Evolutionary conservation across 2,888 invertebrate species (phyloP), one percentile per base, ranked within the genome.

Genomic region (Pyrocoelia pectoralis): DNA sequence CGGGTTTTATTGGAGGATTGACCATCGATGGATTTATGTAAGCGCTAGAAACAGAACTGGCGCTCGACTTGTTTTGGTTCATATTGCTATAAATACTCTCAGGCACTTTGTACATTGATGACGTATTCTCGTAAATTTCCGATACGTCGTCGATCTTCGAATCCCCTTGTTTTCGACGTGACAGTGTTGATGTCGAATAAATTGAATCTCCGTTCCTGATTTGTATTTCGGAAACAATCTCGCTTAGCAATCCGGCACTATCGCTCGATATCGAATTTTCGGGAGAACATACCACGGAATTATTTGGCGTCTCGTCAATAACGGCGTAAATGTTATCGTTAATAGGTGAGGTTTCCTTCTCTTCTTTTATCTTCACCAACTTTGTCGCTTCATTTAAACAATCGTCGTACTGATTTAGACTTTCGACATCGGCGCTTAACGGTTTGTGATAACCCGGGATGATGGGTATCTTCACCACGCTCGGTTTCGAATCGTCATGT

Each of bases 221-320:
- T 73, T 94, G 93, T 73, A 95, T 94, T 80, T 95, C 95, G 43
- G 89, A 89, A 0, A 95, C 94, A 61, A 95, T 95, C 81, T 95
- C 95, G 5, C 93, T 91, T 0, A 95, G 80, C 14, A 95, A 80
- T 0, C 94, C 94, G 84, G 92, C 87, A 67, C 89, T 90, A 61
- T 91, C 91, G 9, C 84, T 83, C 65, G 88, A 88, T 0, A 85
- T 85, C 0, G 87, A 84, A 1, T 80, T 78, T 17, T 77, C 74
- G 1, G 85, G 82, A 0, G 83, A 82, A 28, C 61, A 72, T 2
- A 66, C 66, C 10, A n/a, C n/a, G 2, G 33, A 33, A 55, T 73
- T 73, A 0, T 82, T 83, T 0, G 91, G 88, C 29, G 88, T 86
- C 76, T 94, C 94, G 75, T 94, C 94, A 52, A 94, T 94, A 0